Evolutionary conservation across 2,113 vertebrate species (phyloP).

Genomic region (Mystacornis crossleyi): DNA sequence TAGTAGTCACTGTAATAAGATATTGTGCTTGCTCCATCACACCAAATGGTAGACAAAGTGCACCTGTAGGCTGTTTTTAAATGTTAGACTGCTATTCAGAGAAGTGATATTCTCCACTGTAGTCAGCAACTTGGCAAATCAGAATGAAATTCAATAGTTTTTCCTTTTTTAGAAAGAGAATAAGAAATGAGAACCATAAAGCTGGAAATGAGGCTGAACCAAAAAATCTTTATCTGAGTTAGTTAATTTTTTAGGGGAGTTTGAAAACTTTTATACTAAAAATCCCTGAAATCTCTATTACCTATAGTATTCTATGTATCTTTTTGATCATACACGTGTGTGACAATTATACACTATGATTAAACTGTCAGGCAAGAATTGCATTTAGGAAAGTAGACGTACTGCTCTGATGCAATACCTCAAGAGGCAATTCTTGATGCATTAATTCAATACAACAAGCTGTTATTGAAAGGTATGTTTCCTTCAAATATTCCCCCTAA

Average conservation of each 20-base stretch:
- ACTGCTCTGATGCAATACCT: neutral
- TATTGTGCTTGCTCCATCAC: neutral
- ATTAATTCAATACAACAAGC: neutral
- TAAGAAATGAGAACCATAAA: neutral
- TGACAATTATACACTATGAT: neutral
- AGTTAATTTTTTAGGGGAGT: neutral
- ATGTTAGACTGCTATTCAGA: slow-evolving; percentile 8
- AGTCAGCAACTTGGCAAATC: neutral
- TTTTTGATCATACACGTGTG: neutral
- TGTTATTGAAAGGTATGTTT: neutral
- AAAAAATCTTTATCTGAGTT: neutral
- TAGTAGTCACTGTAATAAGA: neutral
- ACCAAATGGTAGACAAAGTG: neutral
- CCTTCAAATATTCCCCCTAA: neutral
- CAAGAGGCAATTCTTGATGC: neutral
- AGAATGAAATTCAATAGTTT: slow-evolving; percentile 16
- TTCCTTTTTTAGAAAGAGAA: neutral
- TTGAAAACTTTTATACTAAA: neutral
- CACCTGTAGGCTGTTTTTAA: slow-evolving; percentile 16
- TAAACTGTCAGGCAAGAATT: neutral
- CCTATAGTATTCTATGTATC: neutral
- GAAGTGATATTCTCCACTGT: neutral
- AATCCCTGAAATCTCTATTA: neutral
- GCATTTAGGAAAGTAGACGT: neutral
- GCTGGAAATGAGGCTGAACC: neutral